A percentile compares a stretch with the other conserved stretches of the same genome.
Evolutionary conservation across 2,797 vertebrate species (phyloP).

Genomic region (Myotis pilosus): DNA sequence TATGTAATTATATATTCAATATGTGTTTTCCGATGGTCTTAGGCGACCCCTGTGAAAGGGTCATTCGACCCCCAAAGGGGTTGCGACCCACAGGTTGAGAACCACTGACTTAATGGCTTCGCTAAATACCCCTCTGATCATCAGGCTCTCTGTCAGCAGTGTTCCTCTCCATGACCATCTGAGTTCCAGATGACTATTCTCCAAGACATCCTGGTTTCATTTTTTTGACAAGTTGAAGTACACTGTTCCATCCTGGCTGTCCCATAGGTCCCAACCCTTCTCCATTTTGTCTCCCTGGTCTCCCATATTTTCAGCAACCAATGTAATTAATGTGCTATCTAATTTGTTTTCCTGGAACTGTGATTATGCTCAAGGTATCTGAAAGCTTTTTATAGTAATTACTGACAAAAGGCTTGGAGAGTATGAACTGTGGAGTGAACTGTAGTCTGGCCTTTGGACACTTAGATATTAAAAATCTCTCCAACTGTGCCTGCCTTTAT

Average conservation of each 20-base stretch:
- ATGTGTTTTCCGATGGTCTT: too few relatives aligned
- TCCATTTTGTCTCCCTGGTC: background rate
- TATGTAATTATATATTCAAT: too few relatives aligned
- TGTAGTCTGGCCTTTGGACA: constrained; percentile 44
- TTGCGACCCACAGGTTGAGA: too few relatives aligned
- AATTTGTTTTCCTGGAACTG: constrained; percentile 73
- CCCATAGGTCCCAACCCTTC: constrained; percentile 9
- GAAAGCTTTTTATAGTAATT: constrained; percentile 63
- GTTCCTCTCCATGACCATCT: background rate
- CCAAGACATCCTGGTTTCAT: background rate
- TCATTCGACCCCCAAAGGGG: too few relatives aligned
- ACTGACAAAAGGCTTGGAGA: constrained; percentile 55
- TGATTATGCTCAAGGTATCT: constrained; percentile 45
- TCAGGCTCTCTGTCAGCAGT: background rate
- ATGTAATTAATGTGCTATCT: constrained; percentile 69
- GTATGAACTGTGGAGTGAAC: constrained; percentile 46
- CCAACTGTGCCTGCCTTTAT: constrained; percentile 57
- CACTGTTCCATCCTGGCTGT: background rate
- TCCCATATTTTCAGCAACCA: constrained; percentile 55
- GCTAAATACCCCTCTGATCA: background rate
- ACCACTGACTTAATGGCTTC: background rate
- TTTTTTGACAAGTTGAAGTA: constrained; percentile 28
- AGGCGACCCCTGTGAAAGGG: too few relatives aligned
- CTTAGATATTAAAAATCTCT: constrained; percentile 67
- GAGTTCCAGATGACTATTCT: background rate